These are phyloP conservation scores for Drosophila mimetica DNA, from an alignment of 2,888 invertebrate genomes.

Conservation along the genomic window DNA sequence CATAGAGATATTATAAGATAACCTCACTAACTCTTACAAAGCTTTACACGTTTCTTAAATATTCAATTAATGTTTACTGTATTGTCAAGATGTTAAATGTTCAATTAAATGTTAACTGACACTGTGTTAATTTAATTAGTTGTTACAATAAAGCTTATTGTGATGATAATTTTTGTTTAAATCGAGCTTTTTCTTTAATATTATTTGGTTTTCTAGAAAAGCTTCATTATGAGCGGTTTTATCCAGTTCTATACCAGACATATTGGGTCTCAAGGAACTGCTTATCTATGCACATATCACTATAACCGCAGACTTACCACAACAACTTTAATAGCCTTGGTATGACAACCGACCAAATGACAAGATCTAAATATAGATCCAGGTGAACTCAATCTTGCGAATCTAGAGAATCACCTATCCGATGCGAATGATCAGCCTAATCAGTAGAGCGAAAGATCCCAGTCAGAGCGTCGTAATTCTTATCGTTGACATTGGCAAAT, in stretches of 20 bases:
- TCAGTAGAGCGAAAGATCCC: neutral
- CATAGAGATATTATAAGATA: slow-evolving; percentile 16
- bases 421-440: neutral
- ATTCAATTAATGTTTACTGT: neutral
- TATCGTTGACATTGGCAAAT: slow-evolving; percentile 39
- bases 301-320: neutral
- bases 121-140: neutral
- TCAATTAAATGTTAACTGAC: too few relatives aligned
- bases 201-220: neutral
- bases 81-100: neutral
- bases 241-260: neutral
- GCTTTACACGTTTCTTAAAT: neutral
- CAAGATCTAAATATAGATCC: slow-evolving; percentile 9
- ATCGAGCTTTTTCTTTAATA: neutral
- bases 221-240: neutral
- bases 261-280: neutral
- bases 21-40: neutral
- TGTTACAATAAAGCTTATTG: neutral
- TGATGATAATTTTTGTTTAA: neutral
- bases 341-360: slow-evolving; percentile 1
- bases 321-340: neutral
- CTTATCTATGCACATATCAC: slow-evolving; percentile 3
- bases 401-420: neutral
- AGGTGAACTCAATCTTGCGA: neutral
- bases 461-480: slow-evolving; percentile 15